Evolutionary conservation across 2,888 invertebrate species (phyloP).

Genomic region (Stenchaetothrips biformis): DNA sequence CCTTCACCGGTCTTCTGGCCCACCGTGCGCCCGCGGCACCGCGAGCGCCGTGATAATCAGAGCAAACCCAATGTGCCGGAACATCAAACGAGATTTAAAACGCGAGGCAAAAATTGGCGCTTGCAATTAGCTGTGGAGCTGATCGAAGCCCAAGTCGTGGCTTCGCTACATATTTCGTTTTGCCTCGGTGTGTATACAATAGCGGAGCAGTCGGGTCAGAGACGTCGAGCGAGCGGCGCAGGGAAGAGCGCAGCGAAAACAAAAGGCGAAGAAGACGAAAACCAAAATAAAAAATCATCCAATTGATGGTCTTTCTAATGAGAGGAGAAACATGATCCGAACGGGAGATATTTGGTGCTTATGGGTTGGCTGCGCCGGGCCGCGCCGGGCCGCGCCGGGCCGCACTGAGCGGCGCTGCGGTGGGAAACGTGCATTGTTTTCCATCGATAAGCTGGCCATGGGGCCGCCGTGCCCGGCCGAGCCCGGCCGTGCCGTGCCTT

Average conservation of each 20-base stretch:
- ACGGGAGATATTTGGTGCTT: neutral
- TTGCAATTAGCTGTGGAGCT: neutral
- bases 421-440: neutral
- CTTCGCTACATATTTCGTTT: neutral
- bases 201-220: no score
- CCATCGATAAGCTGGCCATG: no score
- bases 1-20: no score
- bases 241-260: no score
- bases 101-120: neutral
- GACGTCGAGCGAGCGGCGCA: no score
- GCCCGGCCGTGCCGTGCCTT: no score
- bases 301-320: neutral
- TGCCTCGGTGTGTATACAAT: no score
- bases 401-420: neutral
- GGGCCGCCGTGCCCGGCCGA: no score
- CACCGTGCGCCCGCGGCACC: no score
- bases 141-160: neutral
- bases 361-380: neutral
- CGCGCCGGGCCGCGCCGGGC: neutral
- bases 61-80: no score
- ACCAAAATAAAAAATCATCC: neutral
- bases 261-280: neutral
- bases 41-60: no score
- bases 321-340: conserved; percentile 11
- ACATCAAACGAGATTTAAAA: neutral